Base-by-base conservation (phyloP, 2,888 invertebrate species). In the Synergus umbraculus region DNA sequence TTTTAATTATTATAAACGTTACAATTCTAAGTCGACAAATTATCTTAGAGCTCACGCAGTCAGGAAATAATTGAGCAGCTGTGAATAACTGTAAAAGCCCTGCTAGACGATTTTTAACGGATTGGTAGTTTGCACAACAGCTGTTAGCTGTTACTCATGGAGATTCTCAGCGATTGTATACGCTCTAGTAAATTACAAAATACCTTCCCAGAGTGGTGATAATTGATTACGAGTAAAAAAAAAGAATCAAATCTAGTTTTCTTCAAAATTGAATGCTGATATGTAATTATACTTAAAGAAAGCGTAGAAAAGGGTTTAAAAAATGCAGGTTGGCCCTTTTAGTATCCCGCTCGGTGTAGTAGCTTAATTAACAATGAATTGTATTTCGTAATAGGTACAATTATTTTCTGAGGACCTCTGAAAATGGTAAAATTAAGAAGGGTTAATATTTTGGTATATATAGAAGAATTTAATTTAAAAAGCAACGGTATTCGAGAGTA, bases 111-210 rank as follows among this genome's bases (percentile, higher is more conserved):
- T 73, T 49, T 29, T 73, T 54, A 58, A 49, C 54, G 29, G 49
- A 54, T 73, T 73, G 54, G 18, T 54, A 73, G 29, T 73, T 73
- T 49, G 54, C 54, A 73, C 29, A 73, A 73, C 49, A 73, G 73
- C 54, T 73, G 73, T 37, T 73, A 73, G 54, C 29, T 29, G 37
- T 37, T 37, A 15, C 54, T 73, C 54, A 44, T 54, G 37, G n/a
- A 73, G 73, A 73, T 73, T 58, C 54, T 12, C 37, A 73, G 29
- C 49, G 73, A 73, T 73, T 73, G 49, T 54, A 37, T 37, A 73
- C 49, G 73, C 37, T 73, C 54, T 73, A 73, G 37, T 73, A 58
- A 73, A 41, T 73, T 73, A 73, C n/a, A 54, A 79, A 79, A 76
- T 29, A 64, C 37, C n/a, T 58, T 76, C 43, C 12, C 3, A 8